These are phyloP conservation scores for Plectrocnemia conspersa DNA, from an alignment of 1,140 invertebrate species.

Conservation along the genomic window DNA sequence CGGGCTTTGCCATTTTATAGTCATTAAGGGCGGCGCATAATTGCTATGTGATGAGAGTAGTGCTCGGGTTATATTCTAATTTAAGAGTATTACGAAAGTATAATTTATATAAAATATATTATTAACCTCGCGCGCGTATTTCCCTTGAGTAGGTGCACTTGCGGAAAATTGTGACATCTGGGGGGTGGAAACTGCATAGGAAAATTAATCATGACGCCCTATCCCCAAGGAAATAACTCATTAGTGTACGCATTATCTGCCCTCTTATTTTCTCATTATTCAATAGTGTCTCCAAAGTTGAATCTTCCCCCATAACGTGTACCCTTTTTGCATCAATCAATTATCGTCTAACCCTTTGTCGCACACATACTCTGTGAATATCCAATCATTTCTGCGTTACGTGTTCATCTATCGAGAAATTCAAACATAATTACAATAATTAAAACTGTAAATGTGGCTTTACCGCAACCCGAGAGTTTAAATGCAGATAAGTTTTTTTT, in stretches of 20 bases:
- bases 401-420: too few species aligned
- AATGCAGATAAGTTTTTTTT: too few species aligned
- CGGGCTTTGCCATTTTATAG: constrained; percentile 2
- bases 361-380: too few species aligned
- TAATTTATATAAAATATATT: too few species aligned
- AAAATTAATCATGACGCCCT: constrained; percentile 13
- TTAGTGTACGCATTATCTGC: constrained; percentile 14
- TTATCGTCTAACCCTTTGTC: constrained; percentile 4
- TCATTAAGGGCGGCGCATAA: constrained; percentile 19
- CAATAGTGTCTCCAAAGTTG: constrained; percentile 4
- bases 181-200: constrained; percentile 11
- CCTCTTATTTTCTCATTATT: constrained; percentile 23
- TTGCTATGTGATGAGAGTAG: not conserved
- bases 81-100: not conserved
- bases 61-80: too few species aligned
- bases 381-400: too few species aligned
- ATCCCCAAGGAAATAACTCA: constrained; percentile 15
- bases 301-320: too few species aligned
- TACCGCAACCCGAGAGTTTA: too few species aligned
- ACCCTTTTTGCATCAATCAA: constrained; percentile 12
- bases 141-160: not conserved
- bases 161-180: not conserved
- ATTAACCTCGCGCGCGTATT: constrained; percentile 5
- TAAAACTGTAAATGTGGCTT: too few species aligned
- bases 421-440: too few species aligned